Conservation (phyloP, 30 jellyfish, hydroid and myxozoan genomes). For the Aurelia aurita complex sp. Pacific region DNA sequence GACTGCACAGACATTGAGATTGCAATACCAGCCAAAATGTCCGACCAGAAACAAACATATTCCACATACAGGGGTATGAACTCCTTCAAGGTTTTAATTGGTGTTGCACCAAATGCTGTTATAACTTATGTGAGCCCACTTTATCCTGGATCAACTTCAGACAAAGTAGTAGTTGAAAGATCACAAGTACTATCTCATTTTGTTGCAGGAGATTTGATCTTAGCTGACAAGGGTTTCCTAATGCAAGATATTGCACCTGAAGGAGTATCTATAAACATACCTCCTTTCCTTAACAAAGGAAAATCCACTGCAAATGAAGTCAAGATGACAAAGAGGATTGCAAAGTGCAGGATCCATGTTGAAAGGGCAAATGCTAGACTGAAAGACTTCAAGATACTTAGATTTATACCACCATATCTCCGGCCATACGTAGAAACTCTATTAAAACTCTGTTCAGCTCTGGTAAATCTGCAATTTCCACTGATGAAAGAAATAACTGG, state of each 20-base stretch:
- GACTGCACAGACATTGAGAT: too few species aligned
- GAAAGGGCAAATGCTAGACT: constrained; percentile 37
- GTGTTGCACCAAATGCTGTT: constrained; percentile 50
- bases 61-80: too few species aligned
- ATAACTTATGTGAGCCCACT: neutral
- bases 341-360: constrained; percentile 39
- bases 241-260: constrained; percentile 32
- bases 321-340: constrained; percentile 16
- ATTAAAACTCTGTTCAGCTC: constrained; percentile 33
- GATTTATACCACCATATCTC: constrained; percentile 16
- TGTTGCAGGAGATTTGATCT: constrained; percentile 35
- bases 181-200: constrained; percentile 6
- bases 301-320: constrained; percentile 22
- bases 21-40: too few species aligned
- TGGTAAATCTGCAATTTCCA: neutral
- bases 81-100: neutral
- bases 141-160: too few species aligned
- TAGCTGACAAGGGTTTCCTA: constrained; percentile 55
- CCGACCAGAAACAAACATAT: too few species aligned
- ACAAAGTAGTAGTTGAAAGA: neutral
- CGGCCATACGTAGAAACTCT: constrained; percentile 4
- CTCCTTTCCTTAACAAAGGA: constrained; percentile 16
- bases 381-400: constrained; percentile 8
- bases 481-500: constrained; percentile 17
- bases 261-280: constrained; percentile 31